A percentile compares a stretch with the other conserved stretches of the same genome.
Evolutionary conservation across 2,888 invertebrate species (phyloP).

Genomic region (Invenusta paracnida): DNA sequence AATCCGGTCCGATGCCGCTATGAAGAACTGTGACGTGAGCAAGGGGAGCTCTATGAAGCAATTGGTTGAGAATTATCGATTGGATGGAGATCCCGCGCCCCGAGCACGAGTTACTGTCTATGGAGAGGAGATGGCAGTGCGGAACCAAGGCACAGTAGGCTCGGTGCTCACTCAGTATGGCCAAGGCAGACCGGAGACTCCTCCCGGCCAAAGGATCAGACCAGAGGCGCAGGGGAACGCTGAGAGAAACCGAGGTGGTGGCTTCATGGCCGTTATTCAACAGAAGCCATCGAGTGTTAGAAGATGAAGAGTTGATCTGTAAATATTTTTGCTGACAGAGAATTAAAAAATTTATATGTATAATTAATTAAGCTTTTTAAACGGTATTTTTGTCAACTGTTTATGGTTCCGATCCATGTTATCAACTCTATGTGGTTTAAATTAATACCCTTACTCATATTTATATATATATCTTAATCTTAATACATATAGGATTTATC

Average conservation of each 20-base stretch:
- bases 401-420: too few relatives aligned
- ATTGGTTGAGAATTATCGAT: neutral
- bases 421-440: too few relatives aligned
- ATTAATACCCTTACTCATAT: too few relatives aligned
- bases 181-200: neutral
- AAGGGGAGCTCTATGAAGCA: neutral
- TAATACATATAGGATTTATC: too few relatives aligned
- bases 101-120: neutral
- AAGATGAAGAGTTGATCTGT: too few relatives aligned
- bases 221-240: slow-evolving; percentile 7
- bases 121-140: too few relatives aligned
- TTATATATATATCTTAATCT: too few relatives aligned
- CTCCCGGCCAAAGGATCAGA: neutral
- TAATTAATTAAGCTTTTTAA: too few relatives aligned
- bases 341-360: too few relatives aligned
- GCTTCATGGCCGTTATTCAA: neutral
- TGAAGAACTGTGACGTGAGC: neutral
- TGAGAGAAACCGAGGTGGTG: neutral
- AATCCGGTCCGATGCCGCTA: neutral
- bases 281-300: too few relatives aligned
- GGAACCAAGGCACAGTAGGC: neutral
- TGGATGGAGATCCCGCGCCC: neutral
- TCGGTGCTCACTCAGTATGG: neutral
- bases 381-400: too few relatives aligned
- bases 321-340: too few relatives aligned